These are phyloP conservation scores for Emys orbicularis DNA, from an alignment of 2,797 vertebrate genomes.

Conservation along the genomic window DNA sequence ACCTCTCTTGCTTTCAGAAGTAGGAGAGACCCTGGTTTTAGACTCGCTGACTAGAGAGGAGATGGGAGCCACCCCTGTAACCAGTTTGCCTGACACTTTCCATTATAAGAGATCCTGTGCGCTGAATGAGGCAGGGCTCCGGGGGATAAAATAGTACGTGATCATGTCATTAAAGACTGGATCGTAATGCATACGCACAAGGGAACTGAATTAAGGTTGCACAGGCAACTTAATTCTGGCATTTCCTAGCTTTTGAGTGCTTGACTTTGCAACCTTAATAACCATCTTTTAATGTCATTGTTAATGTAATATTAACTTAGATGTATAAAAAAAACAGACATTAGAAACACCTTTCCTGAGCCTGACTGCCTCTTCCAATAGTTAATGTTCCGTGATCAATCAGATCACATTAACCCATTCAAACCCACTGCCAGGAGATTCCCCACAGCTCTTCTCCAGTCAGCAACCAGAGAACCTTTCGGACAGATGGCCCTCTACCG, in stretches of 20 bases:
- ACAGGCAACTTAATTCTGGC: neutral
- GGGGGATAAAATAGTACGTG: neutral
- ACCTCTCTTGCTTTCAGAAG: neutral
- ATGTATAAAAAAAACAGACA: neutral
- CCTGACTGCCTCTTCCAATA: neutral
- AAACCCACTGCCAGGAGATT: neutral
- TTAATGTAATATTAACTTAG: neutral
- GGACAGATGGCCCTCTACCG: neutral
- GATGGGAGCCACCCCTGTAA: neutral
- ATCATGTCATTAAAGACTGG: neutral
- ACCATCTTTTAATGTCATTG: neutral
- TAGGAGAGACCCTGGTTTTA: neutral
- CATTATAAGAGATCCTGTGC: neutral
- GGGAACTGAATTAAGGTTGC: neutral
- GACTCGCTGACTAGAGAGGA: neutral
- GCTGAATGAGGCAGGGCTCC: neutral
- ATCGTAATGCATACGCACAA: fast-evolving
- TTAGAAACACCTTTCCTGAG: neutral
- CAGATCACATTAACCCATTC: neutral
- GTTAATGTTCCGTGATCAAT: neutral
- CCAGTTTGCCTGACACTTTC: neutral
- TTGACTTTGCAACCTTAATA: neutral
- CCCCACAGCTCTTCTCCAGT: neutral
- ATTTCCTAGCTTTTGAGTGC: neutral
- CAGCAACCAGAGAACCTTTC: neutral